phyloP scores from a whole-genome alignment of 1,140 invertebrate species.

The Coptotermes formosanus region DNA sequence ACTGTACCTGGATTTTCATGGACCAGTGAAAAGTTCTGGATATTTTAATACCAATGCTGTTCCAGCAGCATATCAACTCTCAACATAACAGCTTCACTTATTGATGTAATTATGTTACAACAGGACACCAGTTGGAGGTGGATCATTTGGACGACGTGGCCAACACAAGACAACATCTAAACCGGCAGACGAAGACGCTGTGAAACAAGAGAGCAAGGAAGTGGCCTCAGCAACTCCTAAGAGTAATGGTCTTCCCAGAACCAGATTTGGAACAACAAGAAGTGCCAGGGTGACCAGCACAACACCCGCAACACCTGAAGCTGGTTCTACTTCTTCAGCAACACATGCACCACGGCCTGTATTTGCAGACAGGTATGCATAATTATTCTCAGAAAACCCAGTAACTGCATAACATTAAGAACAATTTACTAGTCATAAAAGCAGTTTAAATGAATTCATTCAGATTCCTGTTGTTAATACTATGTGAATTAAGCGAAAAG shows the following conservation, averaged over 20 bases:
- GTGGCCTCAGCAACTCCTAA: not conserved
- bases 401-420: no score
- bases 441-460: no score
- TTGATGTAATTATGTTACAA: not conserved
- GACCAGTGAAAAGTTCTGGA: no score
- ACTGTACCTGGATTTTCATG: no score
- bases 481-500: no score
- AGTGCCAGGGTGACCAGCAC: not conserved
- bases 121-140: not conserved
- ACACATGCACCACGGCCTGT: not conserved
- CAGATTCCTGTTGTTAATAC: no score
- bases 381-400: no score
- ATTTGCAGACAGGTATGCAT: not conserved
- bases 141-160: conserved; percentile 5
- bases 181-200: not conserved
- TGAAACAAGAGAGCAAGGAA: conserved; percentile 6
- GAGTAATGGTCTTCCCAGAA: not conserved
- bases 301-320: not conserved
- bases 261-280: not conserved
- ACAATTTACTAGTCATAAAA: no score
- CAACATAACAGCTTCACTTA: no score
- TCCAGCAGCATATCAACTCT: no score
- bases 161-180: conserved; percentile 12
- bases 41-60: no score
- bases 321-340: not conserved